A percentile compares a stretch with the other conserved stretches of the same genome.
Conservation (phyloP, 2,888 invertebrate genomes). For the Lasioglossum figueresi region DNA sequence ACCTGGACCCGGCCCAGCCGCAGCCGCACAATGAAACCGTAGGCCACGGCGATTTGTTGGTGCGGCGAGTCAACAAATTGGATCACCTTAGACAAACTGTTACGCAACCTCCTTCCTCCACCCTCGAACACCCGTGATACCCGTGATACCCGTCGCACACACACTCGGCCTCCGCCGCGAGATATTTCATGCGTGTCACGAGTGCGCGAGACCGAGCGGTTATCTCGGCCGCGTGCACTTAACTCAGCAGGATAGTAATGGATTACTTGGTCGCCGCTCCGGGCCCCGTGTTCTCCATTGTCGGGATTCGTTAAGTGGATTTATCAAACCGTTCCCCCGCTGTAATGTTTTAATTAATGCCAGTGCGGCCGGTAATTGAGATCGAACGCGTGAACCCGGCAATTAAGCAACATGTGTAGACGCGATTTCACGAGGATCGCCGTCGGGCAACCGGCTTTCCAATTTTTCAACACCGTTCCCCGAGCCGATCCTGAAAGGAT, state of each 20-base stretch:
- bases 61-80: conserved; percentile 69
- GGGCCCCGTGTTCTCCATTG: conserved; percentile 53
- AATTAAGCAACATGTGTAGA: conserved; percentile 1
- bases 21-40: conserved; percentile 45
- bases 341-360: conserved; percentile 57
- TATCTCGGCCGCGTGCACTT: conserved; percentile 51
- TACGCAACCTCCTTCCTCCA: conserved; percentile 27
- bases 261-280: conserved; percentile 42
- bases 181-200: conserved; percentile 65
- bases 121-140: conserved; percentile 24
- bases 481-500: background rate
- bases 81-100: conserved; percentile 65
- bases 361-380: conserved; percentile 34
- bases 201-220: conserved; percentile 36
- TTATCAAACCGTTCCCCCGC: conserved; percentile 52
- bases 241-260: conserved; percentile 61
- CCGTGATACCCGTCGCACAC: background rate
- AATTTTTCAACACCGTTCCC: background rate
- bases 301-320: conserved; percentile 50
- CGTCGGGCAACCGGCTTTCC: background rate
- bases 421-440: background rate
- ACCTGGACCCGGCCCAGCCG: conserved; percentile 1
- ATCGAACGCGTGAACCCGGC: conserved; percentile 36
- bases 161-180: conserved; percentile 34
- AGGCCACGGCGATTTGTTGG: conserved; percentile 56